A percentile compares a stretch with the other conserved stretches of the same genome.
Conservation (phyloP, 2,888 invertebrate genomes). For the Masnerella sp. region DNA sequence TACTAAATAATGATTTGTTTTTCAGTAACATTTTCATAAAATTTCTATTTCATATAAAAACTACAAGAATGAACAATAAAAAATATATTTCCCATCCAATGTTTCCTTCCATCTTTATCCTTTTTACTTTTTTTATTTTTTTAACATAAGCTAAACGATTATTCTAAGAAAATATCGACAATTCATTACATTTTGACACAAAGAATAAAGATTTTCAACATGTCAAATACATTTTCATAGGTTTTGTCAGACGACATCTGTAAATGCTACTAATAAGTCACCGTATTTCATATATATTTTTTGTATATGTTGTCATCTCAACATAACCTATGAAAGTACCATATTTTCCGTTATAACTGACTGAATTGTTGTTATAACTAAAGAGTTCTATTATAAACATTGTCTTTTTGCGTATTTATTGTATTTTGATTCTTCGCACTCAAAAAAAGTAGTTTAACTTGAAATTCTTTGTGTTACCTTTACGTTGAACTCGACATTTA, state of each 20-base stretch:
- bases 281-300: conserved; percentile 12
- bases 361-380: no score
- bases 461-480: conserved; percentile 13
- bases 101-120: not conserved
- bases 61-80: no score
- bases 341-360: conserved; percentile 15
- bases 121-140: not conserved
- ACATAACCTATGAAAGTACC: conserved; percentile 33
- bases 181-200: not conserved
- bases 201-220: not conserved
- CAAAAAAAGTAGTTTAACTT: not conserved
- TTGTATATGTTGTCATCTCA: conserved; percentile 9
- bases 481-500: conserved; percentile 19
- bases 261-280: not conserved
- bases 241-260: conserved; percentile 1
- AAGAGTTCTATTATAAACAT: not conserved
- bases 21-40: no score
- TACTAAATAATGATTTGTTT: no score
- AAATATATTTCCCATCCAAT: no score
- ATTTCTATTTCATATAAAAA: no score
- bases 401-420: not conserved
- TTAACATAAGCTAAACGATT: not conserved
- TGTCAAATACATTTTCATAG: not conserved
- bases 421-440: not conserved
- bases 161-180: not conserved